phyloP scores from a whole-genome alignment of 2,888 invertebrate species.

The Callimorpha dominula region DNA sequence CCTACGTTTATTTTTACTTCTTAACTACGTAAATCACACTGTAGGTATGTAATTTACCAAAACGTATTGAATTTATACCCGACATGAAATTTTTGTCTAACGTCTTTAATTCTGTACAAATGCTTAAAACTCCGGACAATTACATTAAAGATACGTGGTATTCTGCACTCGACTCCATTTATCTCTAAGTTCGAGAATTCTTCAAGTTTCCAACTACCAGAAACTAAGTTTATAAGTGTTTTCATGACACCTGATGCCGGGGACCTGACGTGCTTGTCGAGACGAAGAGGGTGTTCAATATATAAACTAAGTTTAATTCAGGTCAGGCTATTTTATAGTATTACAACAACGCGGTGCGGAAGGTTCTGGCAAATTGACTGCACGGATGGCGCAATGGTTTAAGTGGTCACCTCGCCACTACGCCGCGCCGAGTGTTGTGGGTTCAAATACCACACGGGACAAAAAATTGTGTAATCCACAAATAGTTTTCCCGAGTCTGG shows the following conservation, averaged over 20 bases:
- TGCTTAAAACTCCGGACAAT: not conserved
- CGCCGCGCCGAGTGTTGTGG: too few species aligned
- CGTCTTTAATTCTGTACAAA: not conserved
- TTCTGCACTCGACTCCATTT: not conserved
- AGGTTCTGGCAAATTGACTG: not conserved
- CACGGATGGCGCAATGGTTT: too few species aligned
- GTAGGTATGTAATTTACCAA: too few species aligned
- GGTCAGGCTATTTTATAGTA: too few species aligned
- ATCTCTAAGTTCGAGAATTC: constrained; percentile 1
- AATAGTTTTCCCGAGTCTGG: too few species aligned
- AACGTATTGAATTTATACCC: too few species aligned
- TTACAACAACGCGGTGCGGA: not conserved
- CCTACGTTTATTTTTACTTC: too few species aligned
- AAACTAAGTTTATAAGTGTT: constrained; percentile 6
- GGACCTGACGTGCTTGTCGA: not conserved
- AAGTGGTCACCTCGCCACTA: too few species aligned
- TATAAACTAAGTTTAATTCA: not conserved
- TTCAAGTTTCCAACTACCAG: constrained; percentile 9
- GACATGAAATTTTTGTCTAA: not conserved
- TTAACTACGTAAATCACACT: too few species aligned
- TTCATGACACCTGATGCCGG: constrained; percentile 6
- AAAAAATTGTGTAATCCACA: too few species aligned
- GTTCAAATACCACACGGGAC: too few species aligned
- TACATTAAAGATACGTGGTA: not conserved
- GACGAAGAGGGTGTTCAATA: not conserved